Conservation (phyloP, 2,888 invertebrate species). For the Liopterus haemorrhoidalis region DNA sequence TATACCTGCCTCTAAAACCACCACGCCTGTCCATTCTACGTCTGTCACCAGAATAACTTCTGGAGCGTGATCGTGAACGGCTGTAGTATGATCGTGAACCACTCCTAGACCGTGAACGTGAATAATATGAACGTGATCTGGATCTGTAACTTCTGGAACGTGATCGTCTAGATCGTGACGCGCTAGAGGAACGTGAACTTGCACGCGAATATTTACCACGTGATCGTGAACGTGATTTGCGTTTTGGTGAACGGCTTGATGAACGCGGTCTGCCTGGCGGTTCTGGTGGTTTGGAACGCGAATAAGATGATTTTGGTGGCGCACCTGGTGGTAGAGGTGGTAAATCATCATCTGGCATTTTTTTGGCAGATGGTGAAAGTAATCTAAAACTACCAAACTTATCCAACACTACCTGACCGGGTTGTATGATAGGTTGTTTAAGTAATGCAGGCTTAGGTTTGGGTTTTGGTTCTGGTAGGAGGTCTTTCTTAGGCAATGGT, state of each 20-base stretch:
- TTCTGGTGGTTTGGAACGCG: constrained; percentile 45
- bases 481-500: constrained; percentile 50
- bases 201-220: constrained; percentile 47
- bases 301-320: constrained; percentile 50
- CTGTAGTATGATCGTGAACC: constrained; percentile 46
- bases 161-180: constrained; percentile 44
- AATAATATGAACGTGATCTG: constrained; percentile 56
- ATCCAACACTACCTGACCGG: constrained; percentile 61
- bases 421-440: constrained; percentile 40
- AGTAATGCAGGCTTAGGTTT: constrained; percentile 36
- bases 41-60: constrained; percentile 53
- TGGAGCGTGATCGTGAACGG: constrained; percentile 51
- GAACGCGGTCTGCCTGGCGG: constrained; percentile 48
- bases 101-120: constrained; percentile 49
- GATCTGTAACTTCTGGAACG: constrained; percentile 50
- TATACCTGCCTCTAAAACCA: constrained; percentile 48
- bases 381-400: constrained; percentile 68
- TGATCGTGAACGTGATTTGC: constrained; percentile 61
- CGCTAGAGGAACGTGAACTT: constrained; percentile 36
- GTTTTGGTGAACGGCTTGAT: constrained; percentile 55
- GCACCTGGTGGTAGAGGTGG: constrained; percentile 48
- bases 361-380: constrained; percentile 47
- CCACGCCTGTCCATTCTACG: constrained; percentile 47
- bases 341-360: constrained; percentile 46
- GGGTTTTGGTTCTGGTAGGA: constrained; percentile 38